These are phyloP conservation scores for Hemichromis elongatus DNA, from an alignment of 2,113 vertebrate genomes.

Conservation along the genomic window DNA sequence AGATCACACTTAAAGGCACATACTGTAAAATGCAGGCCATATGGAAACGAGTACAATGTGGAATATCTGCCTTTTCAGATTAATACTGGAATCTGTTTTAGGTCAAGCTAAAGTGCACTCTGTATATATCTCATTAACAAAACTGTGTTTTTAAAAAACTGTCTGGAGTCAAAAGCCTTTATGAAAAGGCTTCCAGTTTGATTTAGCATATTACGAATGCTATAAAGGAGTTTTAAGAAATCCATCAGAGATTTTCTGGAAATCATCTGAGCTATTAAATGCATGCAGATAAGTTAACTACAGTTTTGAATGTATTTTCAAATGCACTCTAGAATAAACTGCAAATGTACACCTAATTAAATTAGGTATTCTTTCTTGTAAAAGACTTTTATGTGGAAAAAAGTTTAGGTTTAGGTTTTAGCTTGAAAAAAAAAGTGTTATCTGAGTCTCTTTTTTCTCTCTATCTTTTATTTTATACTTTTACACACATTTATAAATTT, in stretches of 20 bases:
- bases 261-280: too few relatives aligned
- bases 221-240: neutral
- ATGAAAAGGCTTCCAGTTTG: neutral
- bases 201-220: neutral
- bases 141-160: neutral
- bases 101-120: neutral
- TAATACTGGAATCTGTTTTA: neutral
- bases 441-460: neutral
- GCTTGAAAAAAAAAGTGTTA: neutral
- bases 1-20: neutral
- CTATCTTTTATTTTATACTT: neutral
- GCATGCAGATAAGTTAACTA: neutral
- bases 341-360: neutral
- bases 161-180: neutral
- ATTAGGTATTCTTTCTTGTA: neutral
- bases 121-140: neutral
- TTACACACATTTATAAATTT: neutral
- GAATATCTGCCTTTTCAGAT: neutral
- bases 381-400: neutral
- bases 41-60: neutral
- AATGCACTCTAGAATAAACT: neutral
- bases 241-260: too few relatives aligned
- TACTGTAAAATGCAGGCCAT: neutral
- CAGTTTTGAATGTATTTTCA: neutral
- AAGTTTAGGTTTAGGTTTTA: neutral